phyloP scores from a whole-genome alignment of 2,797 vertebrate species.

The Myotis vivesi region DNA sequence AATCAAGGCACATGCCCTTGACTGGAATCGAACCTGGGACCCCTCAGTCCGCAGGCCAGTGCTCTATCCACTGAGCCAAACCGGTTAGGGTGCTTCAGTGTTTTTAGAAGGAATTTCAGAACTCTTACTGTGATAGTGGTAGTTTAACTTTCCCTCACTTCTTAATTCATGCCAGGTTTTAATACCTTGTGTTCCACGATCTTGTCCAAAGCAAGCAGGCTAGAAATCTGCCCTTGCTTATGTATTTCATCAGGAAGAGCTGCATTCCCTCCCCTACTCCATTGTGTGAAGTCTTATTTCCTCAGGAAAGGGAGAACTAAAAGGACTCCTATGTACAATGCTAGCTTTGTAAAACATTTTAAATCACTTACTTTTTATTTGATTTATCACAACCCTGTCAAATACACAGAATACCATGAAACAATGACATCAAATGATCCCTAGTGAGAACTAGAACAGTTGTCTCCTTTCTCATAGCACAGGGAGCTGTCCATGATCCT shows the following conservation, averaged over 20 bases:
- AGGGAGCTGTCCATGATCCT: background rate
- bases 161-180: background rate
- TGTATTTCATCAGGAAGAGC: background rate
- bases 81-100: too few relatives aligned
- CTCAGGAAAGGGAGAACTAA: background rate
- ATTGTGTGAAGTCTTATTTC: background rate
- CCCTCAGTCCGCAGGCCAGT: too few relatives aligned
- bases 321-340: background rate
- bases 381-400: background rate
- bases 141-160: background rate
- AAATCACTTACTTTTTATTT: background rate
- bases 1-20: too few relatives aligned
- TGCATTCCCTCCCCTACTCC: background rate
- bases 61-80: too few relatives aligned
- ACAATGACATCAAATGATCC: background rate
- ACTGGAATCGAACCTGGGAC: too few relatives aligned
- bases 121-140: background rate
- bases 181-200: background rate
- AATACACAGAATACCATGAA: background rate
- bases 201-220: background rate
- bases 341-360: background rate
- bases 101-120: background rate
- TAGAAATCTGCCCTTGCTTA: background rate
- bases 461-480: background rate
- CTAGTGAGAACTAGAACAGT: background rate